These are phyloP conservation scores for Heliconius sara DNA, from an alignment of 2,888 invertebrate species.

Conservation along the genomic window DNA sequence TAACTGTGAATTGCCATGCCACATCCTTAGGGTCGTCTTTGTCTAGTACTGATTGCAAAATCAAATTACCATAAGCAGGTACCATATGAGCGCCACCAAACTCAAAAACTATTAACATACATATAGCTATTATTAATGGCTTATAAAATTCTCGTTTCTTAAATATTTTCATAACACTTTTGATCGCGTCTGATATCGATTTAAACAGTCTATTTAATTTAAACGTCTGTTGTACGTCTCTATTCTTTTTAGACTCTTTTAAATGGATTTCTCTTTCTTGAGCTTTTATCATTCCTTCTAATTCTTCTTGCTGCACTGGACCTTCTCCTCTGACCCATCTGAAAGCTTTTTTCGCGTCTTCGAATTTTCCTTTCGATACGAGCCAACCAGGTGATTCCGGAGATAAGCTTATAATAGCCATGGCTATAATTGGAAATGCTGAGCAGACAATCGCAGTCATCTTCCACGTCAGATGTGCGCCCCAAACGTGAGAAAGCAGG, in stretches of 20 bases:
- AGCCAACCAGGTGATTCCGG: conserved; percentile 89
- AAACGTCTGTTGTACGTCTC: conserved; percentile 52
- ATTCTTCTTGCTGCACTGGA: conserved; percentile 70
- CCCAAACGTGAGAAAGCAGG: conserved; percentile 85
- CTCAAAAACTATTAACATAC: conserved; percentile 78
- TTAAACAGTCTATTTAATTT: conserved; percentile 61
- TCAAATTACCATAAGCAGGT: conserved; percentile 76
- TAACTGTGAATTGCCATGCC: conserved; percentile 85
- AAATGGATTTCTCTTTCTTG: conserved; percentile 64
- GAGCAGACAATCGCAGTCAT: conserved; percentile 83
- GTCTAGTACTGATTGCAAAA: conserved; percentile 70
- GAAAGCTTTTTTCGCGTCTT: conserved; percentile 84
- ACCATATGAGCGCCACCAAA: conserved; percentile 80
- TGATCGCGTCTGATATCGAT: conserved; percentile 60
- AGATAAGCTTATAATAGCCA: conserved; percentile 75
- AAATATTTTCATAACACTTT: conserved; percentile 69
- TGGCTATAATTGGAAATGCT: conserved; percentile 75
- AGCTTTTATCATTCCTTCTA: conserved; percentile 72
- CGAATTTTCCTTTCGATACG: conserved; percentile 82
- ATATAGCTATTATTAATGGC: conserved; percentile 75
- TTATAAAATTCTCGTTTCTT: conserved; percentile 79
- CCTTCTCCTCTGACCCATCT: conserved; percentile 84
- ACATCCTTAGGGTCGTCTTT: conserved; percentile 69
- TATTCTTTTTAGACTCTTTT: conserved; percentile 58
- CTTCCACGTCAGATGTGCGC: conserved; percentile 85